phyloP scores from a whole-genome alignment of 2,797 vertebrate species.

The Iguana delicatissima region DNA sequence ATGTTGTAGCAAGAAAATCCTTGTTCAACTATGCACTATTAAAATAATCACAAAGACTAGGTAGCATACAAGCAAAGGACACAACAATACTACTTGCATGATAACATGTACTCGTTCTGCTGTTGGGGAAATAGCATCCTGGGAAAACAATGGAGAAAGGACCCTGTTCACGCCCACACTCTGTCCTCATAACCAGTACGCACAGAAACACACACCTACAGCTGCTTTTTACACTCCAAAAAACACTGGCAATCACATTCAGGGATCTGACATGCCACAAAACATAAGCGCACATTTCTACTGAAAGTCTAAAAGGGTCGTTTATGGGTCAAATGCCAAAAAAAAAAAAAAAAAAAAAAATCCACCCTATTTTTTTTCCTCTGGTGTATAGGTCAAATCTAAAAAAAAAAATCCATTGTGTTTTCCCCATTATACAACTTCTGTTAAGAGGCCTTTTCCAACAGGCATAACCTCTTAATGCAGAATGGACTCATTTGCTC shows the following conservation, averaged over 20 bases:
- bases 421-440: conserved; percentile 2
- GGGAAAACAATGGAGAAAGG: no score
- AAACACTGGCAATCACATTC: background rate
- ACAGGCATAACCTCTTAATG: conserved; percentile 59
- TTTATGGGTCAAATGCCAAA: conserved; percentile 2
- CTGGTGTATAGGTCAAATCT: background rate
- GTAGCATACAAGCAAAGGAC: no score
- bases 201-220: background rate
- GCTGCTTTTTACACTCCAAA: background rate
- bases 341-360: conserved; percentile 1
- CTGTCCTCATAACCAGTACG: no score
- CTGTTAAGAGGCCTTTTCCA: conserved; percentile 48
- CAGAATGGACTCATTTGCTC: conserved; percentile 67
- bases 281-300: background rate
- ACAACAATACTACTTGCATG: no score
- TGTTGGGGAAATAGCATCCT: no score
- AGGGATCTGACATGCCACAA: background rate
- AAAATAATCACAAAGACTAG: no score
- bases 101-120: no score
- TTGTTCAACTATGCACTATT: no score
- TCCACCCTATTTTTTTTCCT: background rate
- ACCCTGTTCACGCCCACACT: background rate
- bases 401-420: conserved; percentile 7
- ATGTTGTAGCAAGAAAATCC: no score
- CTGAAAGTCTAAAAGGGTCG: background rate